A percentile compares a stretch with the other conserved stretches of the same genome.
Conservation (phyloP, 2,888 invertebrate species). For the Hydrotaea diabolus region DNA sequence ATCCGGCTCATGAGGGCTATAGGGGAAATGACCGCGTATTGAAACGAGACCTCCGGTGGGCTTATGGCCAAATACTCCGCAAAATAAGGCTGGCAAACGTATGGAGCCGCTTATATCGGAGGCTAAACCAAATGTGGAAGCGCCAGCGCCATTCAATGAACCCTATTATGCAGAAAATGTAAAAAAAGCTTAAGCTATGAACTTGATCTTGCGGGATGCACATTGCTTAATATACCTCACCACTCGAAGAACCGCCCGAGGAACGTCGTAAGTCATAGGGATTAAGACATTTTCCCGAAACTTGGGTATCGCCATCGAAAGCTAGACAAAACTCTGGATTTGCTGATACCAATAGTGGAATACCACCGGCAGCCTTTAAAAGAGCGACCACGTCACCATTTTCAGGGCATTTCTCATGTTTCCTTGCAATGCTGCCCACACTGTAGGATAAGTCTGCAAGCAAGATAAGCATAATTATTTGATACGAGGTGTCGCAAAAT, state of each 20-base stretch:
- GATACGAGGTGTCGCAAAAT: too few species aligned
- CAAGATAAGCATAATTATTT: background rate
- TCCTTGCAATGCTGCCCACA: constrained; percentile 84
- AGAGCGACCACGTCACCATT: constrained; percentile 87
- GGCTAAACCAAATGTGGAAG: constrained; percentile 88
- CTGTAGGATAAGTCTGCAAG: constrained; percentile 85
- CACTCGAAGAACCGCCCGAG: constrained; percentile 95
- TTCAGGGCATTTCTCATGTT: constrained; percentile 81
- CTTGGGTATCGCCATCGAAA: constrained; percentile 91
- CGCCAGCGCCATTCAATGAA: constrained; percentile 87
- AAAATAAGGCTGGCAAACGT: constrained; percentile 90
- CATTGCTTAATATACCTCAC: constrained; percentile 81
- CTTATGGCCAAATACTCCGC: constrained; percentile 94
- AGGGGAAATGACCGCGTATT: constrained; percentile 85
- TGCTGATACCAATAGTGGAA: constrained; percentile 91
- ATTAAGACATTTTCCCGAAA: constrained; percentile 90
- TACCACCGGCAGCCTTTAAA: constrained; percentile 88
- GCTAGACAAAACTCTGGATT: constrained; percentile 94
- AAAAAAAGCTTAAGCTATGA: background rate
- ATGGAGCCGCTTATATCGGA: constrained; percentile 95
- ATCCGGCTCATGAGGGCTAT: constrained; percentile 80
- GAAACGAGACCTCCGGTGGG: constrained; percentile 86
- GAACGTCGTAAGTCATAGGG: constrained; percentile 89
- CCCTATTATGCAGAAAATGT: constrained; percentile 80
- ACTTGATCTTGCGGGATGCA: background rate